phyloP scores from a whole-genome alignment of 2,113 vertebrate species.

The Lutjanus erythropterus region DNA sequence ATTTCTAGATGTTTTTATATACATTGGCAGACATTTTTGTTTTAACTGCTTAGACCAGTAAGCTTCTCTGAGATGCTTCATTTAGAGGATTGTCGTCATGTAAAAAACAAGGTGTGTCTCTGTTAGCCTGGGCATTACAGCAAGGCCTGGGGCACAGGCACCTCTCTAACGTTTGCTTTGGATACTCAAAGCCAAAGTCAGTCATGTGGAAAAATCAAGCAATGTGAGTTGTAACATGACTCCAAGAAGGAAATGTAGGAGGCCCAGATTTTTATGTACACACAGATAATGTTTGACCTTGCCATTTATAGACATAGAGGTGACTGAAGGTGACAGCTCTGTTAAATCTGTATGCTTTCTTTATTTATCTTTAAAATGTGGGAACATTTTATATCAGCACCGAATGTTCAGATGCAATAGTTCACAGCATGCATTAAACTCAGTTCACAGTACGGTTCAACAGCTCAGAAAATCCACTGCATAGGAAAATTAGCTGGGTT shows the following conservation, averaged over 20 bases:
- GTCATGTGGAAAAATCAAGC: background rate
- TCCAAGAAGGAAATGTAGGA: background rate
- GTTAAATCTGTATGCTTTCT: background rate
- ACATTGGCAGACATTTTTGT: no score
- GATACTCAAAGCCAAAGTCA: background rate
- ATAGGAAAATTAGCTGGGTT: no score
- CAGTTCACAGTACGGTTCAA: background rate
- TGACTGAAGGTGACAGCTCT: conserved; percentile 14
- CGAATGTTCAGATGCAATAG: background rate
- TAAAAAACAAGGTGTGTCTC: background rate
- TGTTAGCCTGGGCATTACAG: no score
- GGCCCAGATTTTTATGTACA: background rate
- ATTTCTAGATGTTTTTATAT: no score
- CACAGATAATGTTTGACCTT: background rate
- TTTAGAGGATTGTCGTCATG: background rate
- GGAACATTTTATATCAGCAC: background rate
- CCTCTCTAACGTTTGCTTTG: background rate
- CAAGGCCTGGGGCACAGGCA: background rate
- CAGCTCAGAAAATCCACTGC: background rate
- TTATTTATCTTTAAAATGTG: no score
- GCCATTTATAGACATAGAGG: background rate
- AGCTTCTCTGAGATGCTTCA: background rate
- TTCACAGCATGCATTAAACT: background rate
- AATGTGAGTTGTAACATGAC: background rate
- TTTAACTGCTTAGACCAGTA: background rate